phyloP scores from a whole-genome alignment of 2,113 vertebrate genomes.

The Aleadryas rufinucha region DNA sequence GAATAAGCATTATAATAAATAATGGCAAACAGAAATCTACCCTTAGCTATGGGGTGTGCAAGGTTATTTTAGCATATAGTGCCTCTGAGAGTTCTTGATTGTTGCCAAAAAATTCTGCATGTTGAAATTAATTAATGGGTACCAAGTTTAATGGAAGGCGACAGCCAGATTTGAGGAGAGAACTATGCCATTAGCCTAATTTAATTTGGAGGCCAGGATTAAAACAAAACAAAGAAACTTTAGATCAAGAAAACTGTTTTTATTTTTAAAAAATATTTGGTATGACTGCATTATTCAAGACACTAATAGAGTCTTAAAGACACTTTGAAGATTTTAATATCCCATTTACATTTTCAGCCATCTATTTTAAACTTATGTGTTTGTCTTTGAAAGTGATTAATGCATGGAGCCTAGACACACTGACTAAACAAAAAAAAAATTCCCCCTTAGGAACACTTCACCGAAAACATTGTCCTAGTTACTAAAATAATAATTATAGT shows the following conservation, averaged over 20 bases:
- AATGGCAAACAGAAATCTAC: neutral
- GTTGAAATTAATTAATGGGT: neutral
- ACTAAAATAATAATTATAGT: slow-evolving; percentile 34
- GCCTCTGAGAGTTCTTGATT: neutral
- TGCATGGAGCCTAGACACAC: neutral
- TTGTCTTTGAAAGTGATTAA: slow-evolving; percentile 55
- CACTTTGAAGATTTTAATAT: slow-evolving; percentile 19
- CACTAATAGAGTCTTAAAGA: neutral
- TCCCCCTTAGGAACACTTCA: neutral
- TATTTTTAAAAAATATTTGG: neutral
- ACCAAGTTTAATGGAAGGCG: neutral
- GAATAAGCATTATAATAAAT: neutral
- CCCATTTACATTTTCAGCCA: neutral
- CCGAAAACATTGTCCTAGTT: slow-evolving; percentile 24
- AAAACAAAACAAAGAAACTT: neutral
- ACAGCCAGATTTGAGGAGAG: neutral
- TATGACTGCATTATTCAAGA: neutral
- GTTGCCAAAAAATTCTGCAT: neutral
- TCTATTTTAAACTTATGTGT: slow-evolving; percentile 41
- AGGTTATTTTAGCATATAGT: neutral
- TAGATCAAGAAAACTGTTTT: neutral
- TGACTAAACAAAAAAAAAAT: neutral
- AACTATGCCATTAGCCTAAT: neutral
- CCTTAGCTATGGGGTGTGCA: neutral
- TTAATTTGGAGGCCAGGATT: neutral